Conservation (phyloP, 1,140 invertebrate genomes). For the Planococcus citri region DNA sequence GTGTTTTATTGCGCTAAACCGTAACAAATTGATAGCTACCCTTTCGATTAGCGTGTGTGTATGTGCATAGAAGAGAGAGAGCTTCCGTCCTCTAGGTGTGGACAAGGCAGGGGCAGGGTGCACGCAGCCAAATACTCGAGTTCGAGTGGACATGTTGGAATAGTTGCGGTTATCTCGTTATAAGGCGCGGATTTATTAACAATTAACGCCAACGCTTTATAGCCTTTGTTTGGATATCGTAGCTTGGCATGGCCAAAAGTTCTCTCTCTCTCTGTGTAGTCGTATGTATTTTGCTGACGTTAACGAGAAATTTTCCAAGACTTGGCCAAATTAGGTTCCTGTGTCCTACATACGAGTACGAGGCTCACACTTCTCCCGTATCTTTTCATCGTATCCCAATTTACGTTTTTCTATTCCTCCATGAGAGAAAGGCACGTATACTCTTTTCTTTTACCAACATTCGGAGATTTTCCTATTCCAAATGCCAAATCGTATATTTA, state of each 20-base stretch:
- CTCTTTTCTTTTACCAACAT: too few relatives aligned
- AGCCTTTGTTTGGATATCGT: background rate
- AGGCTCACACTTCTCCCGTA: too few relatives aligned
- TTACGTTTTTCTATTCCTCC: too few relatives aligned
- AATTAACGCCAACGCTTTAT: background rate
- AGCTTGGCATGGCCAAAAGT: too few relatives aligned
- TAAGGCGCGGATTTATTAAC: conserved; percentile 6
- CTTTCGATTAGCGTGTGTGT: background rate
- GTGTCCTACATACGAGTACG: too few relatives aligned
- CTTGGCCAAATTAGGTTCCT: background rate
- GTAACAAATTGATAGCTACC: conserved; percentile 1
- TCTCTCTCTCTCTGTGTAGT: too few relatives aligned
- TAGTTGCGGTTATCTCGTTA: conserved; percentile 2
- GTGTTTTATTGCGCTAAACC: background rate
- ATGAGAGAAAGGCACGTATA: too few relatives aligned
- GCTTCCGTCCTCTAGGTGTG: background rate
- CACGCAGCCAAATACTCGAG: too few relatives aligned
- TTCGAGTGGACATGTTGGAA: background rate
- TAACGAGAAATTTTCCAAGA: background rate
- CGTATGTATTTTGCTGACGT: background rate
- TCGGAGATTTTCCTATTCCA: too few relatives aligned
- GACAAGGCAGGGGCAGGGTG: too few relatives aligned
- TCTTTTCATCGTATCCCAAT: too few relatives aligned
- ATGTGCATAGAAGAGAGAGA: background rate
- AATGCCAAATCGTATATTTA: too few relatives aligned